Percentiles rank a stretch among this genome's conserved stretches.
These are phyloP conservation scores for Oxyura jamaicensis DNA, from an alignment of 2,113 vertebrate species.

Conservation along the genomic window DNA sequence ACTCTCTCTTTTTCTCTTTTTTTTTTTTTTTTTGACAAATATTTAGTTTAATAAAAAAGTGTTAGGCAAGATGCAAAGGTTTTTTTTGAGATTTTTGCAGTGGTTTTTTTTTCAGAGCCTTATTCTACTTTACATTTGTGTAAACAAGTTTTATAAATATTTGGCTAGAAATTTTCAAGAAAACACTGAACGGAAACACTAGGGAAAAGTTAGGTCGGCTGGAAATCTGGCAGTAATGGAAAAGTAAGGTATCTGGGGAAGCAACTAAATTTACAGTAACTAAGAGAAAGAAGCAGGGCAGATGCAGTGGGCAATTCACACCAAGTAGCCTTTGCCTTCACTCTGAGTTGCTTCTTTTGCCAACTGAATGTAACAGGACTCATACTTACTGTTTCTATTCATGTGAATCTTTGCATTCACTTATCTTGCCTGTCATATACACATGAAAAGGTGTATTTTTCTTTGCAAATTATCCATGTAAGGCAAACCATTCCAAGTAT, in stretches of 20 bases:
- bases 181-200: background rate
- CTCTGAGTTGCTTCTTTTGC: background rate
- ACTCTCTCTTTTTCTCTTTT: background rate
- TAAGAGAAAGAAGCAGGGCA: background rate
- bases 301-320: background rate
- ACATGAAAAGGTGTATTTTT: background rate
- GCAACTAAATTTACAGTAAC: background rate
- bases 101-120: background rate
- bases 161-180: background rate
- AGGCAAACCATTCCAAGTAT: background rate
- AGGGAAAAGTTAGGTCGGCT: background rate
- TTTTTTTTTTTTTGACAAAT: background rate
- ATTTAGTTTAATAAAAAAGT: background rate
- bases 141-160: background rate
- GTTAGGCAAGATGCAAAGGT: background rate
- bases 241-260: background rate
- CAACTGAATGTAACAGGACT: background rate
- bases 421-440: background rate
- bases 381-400: background rate
- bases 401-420: background rate
- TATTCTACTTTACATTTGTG: background rate
- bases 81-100: background rate
- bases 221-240: background rate
- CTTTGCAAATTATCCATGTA: conserved; percentile 2
- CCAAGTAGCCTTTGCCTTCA: background rate